Base-by-base conservation (phyloP, 2,888 invertebrate species). In the Gortyna flavago region DNA sequence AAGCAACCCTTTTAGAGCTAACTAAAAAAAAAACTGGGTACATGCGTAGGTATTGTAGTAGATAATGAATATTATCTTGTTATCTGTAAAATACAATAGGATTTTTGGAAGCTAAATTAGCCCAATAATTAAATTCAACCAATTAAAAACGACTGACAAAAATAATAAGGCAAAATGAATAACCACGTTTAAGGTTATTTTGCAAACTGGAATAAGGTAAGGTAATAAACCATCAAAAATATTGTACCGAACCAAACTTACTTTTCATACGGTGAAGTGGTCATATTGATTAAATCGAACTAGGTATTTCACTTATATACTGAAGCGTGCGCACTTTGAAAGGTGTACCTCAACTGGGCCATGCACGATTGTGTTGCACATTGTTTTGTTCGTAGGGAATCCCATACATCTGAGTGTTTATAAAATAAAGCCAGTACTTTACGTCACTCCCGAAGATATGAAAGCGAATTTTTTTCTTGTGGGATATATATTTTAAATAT, bases 211-310 rank as follows among this genome's bases (percentile, higher is more conserved):
- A 16, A 48, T 16, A 32, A 48, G 25, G 2, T 25, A 29, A 21
- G 13, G 0, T 3, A 48, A 11, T n/a, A 71, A 25, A 64, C 7
- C 11, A 41, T 5, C 5, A 73, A 59, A 75, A 62, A 41, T 2
- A 65, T 21, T 18, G 5, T 21, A 35, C 3, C 16, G 3, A 67
- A 35, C 5, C 0, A 54, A 83, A 86, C 86, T 87, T 69, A 87
- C 87, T 86, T 86, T 69, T 88, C 88, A 67, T 74, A 86, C 8
- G 79, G 70, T n/a, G 66, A 75, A 48, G 62, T 57, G 13, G 67
- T 67, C 83, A 84, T 84, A 11, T 62, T 67, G 8, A 48, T 29
- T 25, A 2, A n/a, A 80, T 5, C 54, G 11, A 61, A 67, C 7
- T 48, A n/a, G 3, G 7, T 35, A 4, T n/a, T 67, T 41, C n/a